A percentile compares a stretch with the other conserved stretches of the same genome.
Conservation (phyloP, 2,888 invertebrate species). For the Amitus sp. region DNA sequence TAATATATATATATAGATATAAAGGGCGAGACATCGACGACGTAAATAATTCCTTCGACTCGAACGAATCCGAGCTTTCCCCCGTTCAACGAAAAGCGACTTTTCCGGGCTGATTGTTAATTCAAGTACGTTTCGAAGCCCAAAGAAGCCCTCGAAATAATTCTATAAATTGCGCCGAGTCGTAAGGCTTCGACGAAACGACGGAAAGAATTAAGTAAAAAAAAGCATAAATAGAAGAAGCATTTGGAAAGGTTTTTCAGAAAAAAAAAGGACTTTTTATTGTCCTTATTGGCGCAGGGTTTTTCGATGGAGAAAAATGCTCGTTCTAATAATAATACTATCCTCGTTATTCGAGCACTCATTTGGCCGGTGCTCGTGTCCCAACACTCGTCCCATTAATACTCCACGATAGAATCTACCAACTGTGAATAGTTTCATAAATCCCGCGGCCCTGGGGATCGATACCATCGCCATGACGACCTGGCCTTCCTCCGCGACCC, state of each 20-base stretch:
- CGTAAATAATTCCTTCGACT: constrained; percentile 37
- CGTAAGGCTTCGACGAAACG: constrained; percentile 12
- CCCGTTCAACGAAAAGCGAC: constrained; percentile 35
- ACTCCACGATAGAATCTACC: constrained; percentile 52
- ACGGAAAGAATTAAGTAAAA: constrained; percentile 29
- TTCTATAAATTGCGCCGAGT: constrained; percentile 28
- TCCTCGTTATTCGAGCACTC: constrained; percentile 19
- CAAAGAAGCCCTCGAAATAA: constrained; percentile 30
- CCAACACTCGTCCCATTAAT: constrained; percentile 43
- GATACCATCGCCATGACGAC: constrained; percentile 62
- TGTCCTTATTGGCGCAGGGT: not conserved
- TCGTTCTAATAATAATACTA: constrained; percentile 17
- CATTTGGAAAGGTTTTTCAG: constrained; percentile 14
- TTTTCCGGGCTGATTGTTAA: constrained; percentile 41
- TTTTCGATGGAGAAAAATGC: not conserved
- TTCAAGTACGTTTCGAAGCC: constrained; percentile 31
- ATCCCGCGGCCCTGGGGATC: constrained; percentile 56
- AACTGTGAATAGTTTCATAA: constrained; percentile 57
- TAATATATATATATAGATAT: constrained; percentile 24
- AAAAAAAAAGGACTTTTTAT: not conserved
- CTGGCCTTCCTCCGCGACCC: constrained; percentile 45
- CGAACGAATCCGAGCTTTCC: constrained; percentile 35
- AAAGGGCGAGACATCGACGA: constrained; percentile 32
- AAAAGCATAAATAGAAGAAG: constrained; percentile 16
- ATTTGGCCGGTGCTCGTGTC: constrained; percentile 33